Base-by-base conservation (phyloP, 1,140 invertebrate species). In the Pollicipes pollicipes region DNA sequence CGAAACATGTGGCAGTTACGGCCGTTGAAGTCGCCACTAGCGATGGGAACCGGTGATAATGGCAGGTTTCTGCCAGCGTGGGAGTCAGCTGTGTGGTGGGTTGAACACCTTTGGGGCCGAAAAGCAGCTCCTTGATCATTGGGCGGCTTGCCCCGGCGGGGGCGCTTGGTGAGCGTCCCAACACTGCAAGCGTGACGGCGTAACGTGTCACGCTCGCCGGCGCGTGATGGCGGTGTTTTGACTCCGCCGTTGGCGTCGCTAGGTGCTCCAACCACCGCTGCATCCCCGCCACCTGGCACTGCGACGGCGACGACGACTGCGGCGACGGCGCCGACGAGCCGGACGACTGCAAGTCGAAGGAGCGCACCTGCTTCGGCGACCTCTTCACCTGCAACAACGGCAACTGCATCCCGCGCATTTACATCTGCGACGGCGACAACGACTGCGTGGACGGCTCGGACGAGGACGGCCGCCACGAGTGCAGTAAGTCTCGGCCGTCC, bases 401-500 rank as follows among this genome's bases (percentile, higher is more conserved):
- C 10, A 76, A 75, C 76, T 99, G 96, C 78, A 95, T 98, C 73
- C 93, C 92, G 0, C 83, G 91, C 72, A 95, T 93, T 72, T 98
- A 98, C 79, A 93, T 96, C n/a, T 98, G 97, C 77, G 95, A 98
- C 79, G 93, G 92, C 0, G 91, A 95, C 77, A 91, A 94, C 77
- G 94, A 98, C 80, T 98, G 96, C 78, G 80, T 91, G 73, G 95
- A 97, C 78, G 88, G 88, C 77, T 93, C 90, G 31, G 93, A 96
- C 76, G 93, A 97, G 81, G 92, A 95, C 75, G 86, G 87, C 64
- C 80, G 91, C 70, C 92, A 95, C 78, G 90, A 95, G 77, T 96
- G 93, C 79, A 91, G 88, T 88, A 80, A 87, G 86, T 86, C n/a
- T n/a, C n/a, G n/a, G n/a, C 35, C 35, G 17, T 17, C 6, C 35